These are phyloP conservation scores for Coelinius sp. DNA, from an alignment of 2,888 invertebrate genomes.

Conservation along the genomic window DNA sequence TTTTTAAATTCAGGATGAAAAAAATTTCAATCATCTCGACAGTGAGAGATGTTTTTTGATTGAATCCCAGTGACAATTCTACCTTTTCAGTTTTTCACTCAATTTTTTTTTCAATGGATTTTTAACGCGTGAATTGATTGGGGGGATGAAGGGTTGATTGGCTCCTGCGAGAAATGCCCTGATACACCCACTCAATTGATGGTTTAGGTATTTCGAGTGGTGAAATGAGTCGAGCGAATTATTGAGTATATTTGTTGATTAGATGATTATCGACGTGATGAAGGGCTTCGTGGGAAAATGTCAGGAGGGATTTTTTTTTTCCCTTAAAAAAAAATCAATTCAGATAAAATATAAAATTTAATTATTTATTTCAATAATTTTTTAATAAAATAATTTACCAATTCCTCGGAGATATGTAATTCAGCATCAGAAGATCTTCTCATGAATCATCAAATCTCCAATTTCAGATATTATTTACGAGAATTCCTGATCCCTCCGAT, in stretches of 20 bases:
- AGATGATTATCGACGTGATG: too few species aligned
- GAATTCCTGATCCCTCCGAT: not conserved
- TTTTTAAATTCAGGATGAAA: not conserved
- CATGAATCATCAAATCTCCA: too few species aligned
- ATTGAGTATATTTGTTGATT: not conserved
- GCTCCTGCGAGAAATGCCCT: not conserved
- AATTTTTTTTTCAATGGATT: not conserved
- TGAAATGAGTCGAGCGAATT: not conserved
- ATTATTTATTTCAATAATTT: too few species aligned
- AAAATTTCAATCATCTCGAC: conserved; percentile 11
- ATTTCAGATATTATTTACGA: not conserved
- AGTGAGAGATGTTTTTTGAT: conserved; percentile 8
- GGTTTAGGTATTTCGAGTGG: not conserved
- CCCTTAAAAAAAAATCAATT: too few species aligned
- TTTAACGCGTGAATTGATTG: not conserved
- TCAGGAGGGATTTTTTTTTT: too few species aligned
- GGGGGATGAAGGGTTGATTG: not conserved
- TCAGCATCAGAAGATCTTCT: too few species aligned
- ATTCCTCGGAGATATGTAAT: too few species aligned
- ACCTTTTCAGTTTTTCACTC: not conserved
- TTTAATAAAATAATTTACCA: too few species aligned
- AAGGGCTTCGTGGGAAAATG: too few species aligned
- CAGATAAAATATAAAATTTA: too few species aligned
- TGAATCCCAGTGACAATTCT: not conserved
- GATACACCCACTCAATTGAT: not conserved